These are phyloP conservation scores for Mercenaria mercenaria DNA, from an alignment of 1,140 invertebrate genomes.

Conservation along the genomic window DNA sequence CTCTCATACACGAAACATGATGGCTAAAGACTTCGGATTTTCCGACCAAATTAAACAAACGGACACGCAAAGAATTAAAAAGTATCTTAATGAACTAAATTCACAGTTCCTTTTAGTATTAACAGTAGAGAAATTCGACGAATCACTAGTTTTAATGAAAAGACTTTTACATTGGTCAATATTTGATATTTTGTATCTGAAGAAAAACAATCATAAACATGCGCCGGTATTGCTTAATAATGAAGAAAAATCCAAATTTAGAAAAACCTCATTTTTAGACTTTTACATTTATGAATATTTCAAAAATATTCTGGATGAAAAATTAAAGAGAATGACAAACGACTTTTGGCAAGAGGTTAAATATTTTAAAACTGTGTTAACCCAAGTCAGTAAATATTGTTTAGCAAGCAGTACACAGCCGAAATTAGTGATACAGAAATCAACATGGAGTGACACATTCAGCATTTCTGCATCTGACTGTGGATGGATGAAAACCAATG, in stretches of 20 bases:
- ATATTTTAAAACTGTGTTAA: constrained; percentile 58
- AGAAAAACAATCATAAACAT: constrained; percentile 33
- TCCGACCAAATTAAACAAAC: not conserved
- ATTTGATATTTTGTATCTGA: constrained; percentile 82
- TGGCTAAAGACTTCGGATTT: constrained; percentile 45
- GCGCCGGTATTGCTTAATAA: not conserved
- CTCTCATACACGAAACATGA: constrained; percentile 24
- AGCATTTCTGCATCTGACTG: not conserved
- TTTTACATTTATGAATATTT: constrained; percentile 69
- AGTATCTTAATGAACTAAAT: constrained; percentile 48
- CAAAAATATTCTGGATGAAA: constrained; percentile 30
- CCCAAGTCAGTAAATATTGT: constrained; percentile 62
- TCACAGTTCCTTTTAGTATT: constrained; percentile 86
- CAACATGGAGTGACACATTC: constrained; percentile 19
- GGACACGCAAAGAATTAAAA: constrained; percentile 10
- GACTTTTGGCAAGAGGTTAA: constrained; percentile 59
- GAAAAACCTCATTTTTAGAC: constrained; percentile 49
- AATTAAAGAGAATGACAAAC: constrained; percentile 5
- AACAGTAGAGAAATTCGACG: constrained; percentile 87
- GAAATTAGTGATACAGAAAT: not conserved
- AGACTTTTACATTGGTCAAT: constrained; percentile 86
- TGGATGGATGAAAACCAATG: constrained; percentile 6
- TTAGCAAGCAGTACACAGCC: no score
- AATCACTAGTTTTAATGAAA: constrained; percentile 86
- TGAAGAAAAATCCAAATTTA: constrained; percentile 35